Percentiles rank a stretch among this genome's conserved stretches.
Evolutionary conservation across 2,888 invertebrate species (phyloP).

Genomic region (Sipunculus nudus): DNA sequence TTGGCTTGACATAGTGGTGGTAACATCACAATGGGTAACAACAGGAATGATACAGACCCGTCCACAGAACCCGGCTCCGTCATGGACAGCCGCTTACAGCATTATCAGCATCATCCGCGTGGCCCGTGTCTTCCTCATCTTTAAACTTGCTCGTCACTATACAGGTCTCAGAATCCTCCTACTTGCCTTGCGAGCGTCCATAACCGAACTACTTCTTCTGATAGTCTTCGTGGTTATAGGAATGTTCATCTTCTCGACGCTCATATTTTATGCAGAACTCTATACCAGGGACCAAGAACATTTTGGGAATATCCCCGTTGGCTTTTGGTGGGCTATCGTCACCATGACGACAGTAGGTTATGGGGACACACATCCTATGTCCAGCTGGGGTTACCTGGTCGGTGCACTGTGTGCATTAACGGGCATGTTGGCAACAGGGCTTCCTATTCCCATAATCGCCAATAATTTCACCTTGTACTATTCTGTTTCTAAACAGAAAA

Average conservation of each 20-base stretch:
- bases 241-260: slow-evolving; percentile 21
- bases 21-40: slow-evolving; percentile 13
- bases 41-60: slow-evolving; percentile 4
- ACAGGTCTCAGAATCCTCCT: slow-evolving; percentile 14
- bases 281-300: slow-evolving; percentile 1
- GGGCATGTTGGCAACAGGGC: slow-evolving; percentile 21
- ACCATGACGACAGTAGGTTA: slow-evolving; percentile 23
- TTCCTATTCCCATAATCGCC: slow-evolving; percentile 22
- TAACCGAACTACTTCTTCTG: slow-evolving; percentile 17
- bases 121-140: slow-evolving; percentile 16
- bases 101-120: slow-evolving; percentile 8
- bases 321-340: slow-evolving; percentile 24
- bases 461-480: slow-evolving; percentile 21
- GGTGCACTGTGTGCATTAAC: slow-evolving; percentile 17
- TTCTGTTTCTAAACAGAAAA: slow-evolving; percentile 12
- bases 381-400: slow-evolving; percentile 11
- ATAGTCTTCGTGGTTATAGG: slow-evolving; percentile 16
- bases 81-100: slow-evolving; percentile 4
- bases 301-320: slow-evolving; percentile 13
- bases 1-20: slow-evolving; percentile 21
- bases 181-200: slow-evolving; percentile 10
- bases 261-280: slow-evolving; percentile 21
- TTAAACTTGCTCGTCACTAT: slow-evolving; percentile 20
- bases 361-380: slow-evolving; percentile 15
- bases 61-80: slow-evolving; percentile 1